Evolutionary conservation across 2,888 invertebrate species (phyloP), one percentile per base, ranked within the genome.

Genomic region (Gastracanthus pulcherrimus): DNA sequence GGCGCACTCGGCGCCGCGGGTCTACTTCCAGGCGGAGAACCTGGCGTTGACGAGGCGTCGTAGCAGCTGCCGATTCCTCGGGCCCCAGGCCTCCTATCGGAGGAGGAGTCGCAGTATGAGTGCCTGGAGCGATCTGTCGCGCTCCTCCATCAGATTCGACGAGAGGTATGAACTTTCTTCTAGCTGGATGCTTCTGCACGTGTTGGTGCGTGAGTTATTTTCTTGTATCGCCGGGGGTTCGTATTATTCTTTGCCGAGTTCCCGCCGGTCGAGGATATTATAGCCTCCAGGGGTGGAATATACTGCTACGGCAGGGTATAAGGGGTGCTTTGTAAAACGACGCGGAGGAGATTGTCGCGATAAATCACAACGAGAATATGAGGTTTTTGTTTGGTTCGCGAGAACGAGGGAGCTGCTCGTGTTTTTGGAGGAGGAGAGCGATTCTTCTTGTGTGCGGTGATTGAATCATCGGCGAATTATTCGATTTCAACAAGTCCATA

Each of bases 61-160:
- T 6, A 91, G 91, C 82, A 91, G 91, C 82, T 87, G 86, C 41
- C 85, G 86, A 74, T 75, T 87, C 60, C 83, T 88, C 23, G 84
- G 87, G 13, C 86, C 87, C 2, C 89, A 89, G 82, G 75, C 86
- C 0, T 86, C 88, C 3, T 87, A 85, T 79, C 80, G 88, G n/a
- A 85, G 89, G 38, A 86, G 89, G 41, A 91, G 90, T 92, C 89
- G 93, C 48, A 96, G 96, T 84, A 96, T 97, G 96, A 97, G 96
- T 89, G 96, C 96, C 51, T 97, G 97, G 97, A 97, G 97, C 88
- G 97, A 97, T 89, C 95, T 97, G 89, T 96, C 96, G 88, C 94
- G 96, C 78, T 96, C 96, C 85, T 96, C 96, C 90, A 96, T 96
- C 93, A 94, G 95, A 87, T 93, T 96, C 88, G 96, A 96, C 85